A percentile compares a stretch with the other conserved stretches of the same genome.
Evolutionary conservation across 1,140 invertebrate species (phyloP).

Genomic region (Tribolium madens): DNA sequence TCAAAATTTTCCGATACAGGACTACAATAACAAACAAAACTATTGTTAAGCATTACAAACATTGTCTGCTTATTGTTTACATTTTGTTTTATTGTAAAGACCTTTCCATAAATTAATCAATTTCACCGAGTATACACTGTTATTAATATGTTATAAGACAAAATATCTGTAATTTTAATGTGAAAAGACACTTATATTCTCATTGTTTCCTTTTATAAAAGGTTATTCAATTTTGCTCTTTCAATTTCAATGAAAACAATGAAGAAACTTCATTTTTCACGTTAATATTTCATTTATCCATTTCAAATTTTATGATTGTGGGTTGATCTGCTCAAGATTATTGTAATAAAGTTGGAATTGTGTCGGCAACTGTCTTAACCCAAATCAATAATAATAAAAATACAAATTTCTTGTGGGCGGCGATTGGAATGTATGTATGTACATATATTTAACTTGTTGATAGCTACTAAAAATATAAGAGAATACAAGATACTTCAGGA

Average conservation of each 20-base stretch:
- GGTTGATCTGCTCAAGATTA: neutral
- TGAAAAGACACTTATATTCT: neutral
- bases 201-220: neutral
- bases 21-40: slow-evolving; percentile 25
- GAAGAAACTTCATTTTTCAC: neutral
- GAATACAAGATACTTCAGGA: neutral
- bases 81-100: slow-evolving; percentile 16
- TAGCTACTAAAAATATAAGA: neutral
- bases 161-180: neutral
- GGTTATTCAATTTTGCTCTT: neutral
- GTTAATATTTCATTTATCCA: slow-evolving; percentile 24
- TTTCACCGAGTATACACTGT: slow-evolving; percentile 4
- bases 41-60: slow-evolving; percentile 14
- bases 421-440: neutral
- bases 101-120: slow-evolving; percentile 11
- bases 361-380: neutral
- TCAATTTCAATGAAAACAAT: slow-evolving; percentile 8
- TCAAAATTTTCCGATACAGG: neutral
- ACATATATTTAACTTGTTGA: neutral
- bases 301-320: slow-evolving; percentile 11
- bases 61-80: neutral
- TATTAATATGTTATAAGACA: slow-evolving; percentile 11
- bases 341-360: neutral
- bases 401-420: neutral
- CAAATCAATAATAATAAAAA: neutral